Base-by-base conservation (phyloP, 2,113 vertebrate genomes). In the Hippoglossus stenolepis region DNA sequence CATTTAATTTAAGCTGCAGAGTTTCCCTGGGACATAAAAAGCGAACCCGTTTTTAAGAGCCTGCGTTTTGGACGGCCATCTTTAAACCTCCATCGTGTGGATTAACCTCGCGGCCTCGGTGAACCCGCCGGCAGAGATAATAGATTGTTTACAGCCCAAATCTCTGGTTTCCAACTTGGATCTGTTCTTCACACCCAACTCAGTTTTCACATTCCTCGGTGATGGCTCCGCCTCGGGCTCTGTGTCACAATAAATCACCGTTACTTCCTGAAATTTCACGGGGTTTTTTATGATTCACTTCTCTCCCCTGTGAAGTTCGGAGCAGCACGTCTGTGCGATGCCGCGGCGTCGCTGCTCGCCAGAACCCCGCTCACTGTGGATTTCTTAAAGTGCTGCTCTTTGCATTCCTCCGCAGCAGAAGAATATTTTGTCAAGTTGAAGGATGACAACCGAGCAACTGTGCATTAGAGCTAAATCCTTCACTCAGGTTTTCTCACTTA, bases 391-490 rank as follows among this genome's bases (percentile, higher is more conserved):
- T 67, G n/a, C 72, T 67, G 47, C 58, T 49, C 53, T 31, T 23
- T 70, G 45, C 70, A 82, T 86, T 81, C 68, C 61, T 85, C 40
- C 7, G 20, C 49, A 6, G 69, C 57, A 63, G 62, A 66, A 60
- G 21, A 23, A n/a, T 14, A 60, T 78, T 82, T 51, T 66, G 35
- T 76, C 6, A 77, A 73, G 62, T 49, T 38, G 59, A 31, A 77
- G 69, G 20, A 38, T 61, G 87, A 91, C 89, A 91, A 67, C 68
- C 85, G 53, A 61, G 70, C 76, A 78, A 80, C 80, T 77, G 3
- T 43, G 68, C 75, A 73, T 83, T 76, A 85, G 63, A 58, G 59
- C 58, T 65, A 49, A 88, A 83, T 66, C 76, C 51, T 28, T 47
- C 20, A 49, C 40, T 79, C 65, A 3, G n/a, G 65, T 64, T 74